These are phyloP conservation scores for Hipposideros armiger DNA, from an alignment of 2,113 vertebrate genomes.

Conservation along the genomic window DNA sequence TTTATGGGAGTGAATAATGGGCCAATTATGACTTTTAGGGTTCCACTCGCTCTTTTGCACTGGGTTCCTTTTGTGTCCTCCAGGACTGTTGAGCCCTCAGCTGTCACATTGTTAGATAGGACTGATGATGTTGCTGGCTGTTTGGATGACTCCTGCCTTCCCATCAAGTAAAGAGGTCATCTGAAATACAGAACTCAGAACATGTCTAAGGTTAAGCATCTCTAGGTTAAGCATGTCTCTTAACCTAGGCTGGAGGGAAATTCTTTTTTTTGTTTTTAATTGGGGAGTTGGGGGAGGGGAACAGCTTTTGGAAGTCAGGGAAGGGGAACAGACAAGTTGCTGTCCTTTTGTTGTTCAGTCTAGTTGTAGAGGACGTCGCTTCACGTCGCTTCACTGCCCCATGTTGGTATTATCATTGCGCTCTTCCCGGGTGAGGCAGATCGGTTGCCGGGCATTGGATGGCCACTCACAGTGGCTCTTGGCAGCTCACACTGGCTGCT, in stretches of 20 bases:
- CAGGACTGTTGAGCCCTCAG: neutral
- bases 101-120: neutral
- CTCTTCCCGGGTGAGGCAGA: no score
- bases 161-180: neutral
- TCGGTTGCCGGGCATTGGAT: no score
- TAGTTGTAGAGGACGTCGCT: no score
- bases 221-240: neutral
- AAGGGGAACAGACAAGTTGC: no score
- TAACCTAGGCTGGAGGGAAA: neutral
- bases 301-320: no score
- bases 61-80: neutral
- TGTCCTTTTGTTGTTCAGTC: no score
- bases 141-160: neutral
- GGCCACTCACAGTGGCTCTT: no score
- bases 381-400: no score
- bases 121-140: neutral
- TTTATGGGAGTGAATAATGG: neutral
- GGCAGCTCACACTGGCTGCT: no score
- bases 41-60: neutral
- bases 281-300: no score
- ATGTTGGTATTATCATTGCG: no score
- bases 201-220: neutral
- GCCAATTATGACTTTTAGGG: accelerated
- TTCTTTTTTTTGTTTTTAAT: neutral
- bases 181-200: neutral